These are phyloP conservation scores for Champsocephalus esox DNA, from an alignment of 2,797 vertebrate species.

Conservation along the genomic window DNA sequence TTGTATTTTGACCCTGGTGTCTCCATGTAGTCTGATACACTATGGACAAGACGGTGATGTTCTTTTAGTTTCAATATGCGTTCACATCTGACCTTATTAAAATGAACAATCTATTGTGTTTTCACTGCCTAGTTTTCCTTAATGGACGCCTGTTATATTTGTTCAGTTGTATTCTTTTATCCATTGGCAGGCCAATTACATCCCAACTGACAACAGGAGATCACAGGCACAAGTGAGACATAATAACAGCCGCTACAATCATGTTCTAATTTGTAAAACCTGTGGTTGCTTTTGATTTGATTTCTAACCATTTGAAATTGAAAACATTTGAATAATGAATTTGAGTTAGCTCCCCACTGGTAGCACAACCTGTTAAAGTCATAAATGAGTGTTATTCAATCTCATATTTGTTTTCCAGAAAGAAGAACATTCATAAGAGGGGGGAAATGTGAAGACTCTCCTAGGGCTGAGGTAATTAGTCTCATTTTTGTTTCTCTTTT, in stretches of 20 bases:
- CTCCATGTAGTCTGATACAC: neutral
- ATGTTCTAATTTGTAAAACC: conserved; percentile 51
- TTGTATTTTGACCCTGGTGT: neutral
- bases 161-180: conserved; percentile 35
- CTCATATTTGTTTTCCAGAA: conserved; percentile 28
- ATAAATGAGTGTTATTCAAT: conserved; percentile 39
- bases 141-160: conserved; percentile 34
- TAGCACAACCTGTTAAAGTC: conserved; percentile 40
- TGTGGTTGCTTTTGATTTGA: conserved; percentile 54
- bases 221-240: conserved; percentile 38
- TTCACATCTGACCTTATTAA: conserved; percentile 34
- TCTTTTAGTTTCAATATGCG: conserved; percentile 23
- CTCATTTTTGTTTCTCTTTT: conserved; percentile 55
- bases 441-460: conserved; percentile 18
- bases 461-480: conserved; percentile 57
- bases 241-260: conserved; percentile 52
- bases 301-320: conserved; percentile 40
- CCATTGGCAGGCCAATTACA: conserved; percentile 39
- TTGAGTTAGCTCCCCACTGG: conserved; percentile 25
- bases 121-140: conserved; percentile 34
- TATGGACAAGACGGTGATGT: neutral
- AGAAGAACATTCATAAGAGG: conserved; percentile 8
- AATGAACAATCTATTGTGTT: conserved; percentile 18
- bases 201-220: conserved; percentile 48
- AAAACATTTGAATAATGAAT: conserved; percentile 49